phyloP scores from a whole-genome alignment of 2,113 vertebrate genomes.

The Pyxicephalus adspersus region DNA sequence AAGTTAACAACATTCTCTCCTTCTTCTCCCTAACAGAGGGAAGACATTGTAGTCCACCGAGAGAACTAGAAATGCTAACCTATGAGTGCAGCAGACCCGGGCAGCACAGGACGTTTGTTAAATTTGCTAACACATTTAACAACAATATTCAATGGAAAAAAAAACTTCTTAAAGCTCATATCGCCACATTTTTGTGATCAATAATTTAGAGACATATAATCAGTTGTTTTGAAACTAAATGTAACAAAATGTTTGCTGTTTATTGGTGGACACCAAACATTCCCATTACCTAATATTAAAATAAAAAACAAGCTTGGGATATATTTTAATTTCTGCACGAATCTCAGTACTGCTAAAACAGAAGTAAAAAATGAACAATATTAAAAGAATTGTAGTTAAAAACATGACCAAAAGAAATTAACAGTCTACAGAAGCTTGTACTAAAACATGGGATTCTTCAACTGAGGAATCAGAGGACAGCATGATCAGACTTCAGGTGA shows the following conservation, averaged over 20 bases:
- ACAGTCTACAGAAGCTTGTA: not conserved
- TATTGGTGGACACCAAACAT: not conserved
- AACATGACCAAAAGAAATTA: not conserved
- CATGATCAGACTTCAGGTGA: too few relatives aligned
- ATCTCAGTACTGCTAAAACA: constrained; percentile 17
- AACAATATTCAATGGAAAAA: too few relatives aligned
- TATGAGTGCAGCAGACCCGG: too few relatives aligned
- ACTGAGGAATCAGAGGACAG: too few relatives aligned
- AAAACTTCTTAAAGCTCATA: too few relatives aligned
- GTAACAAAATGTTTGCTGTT: not conserved
- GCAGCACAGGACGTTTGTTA: too few relatives aligned
- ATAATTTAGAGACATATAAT: not conserved
- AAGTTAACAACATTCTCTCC: too few relatives aligned
- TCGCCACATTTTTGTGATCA: not conserved
- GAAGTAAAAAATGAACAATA: not conserved
- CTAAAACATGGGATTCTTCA: too few relatives aligned
- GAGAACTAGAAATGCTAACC: too few relatives aligned
- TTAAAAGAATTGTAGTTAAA: not conserved
- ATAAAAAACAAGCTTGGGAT: not conserved
- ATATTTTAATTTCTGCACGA: constrained; percentile 11
- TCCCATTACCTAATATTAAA: constrained; percentile 7
- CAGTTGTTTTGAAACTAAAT: constrained; percentile 7
- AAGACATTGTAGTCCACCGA: too few relatives aligned
- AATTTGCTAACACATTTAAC: too few relatives aligned
- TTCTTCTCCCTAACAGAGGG: too few relatives aligned